phyloP scores from a whole-genome alignment of 2,113 vertebrate species.

The Proterorhinus semilunaris region DNA sequence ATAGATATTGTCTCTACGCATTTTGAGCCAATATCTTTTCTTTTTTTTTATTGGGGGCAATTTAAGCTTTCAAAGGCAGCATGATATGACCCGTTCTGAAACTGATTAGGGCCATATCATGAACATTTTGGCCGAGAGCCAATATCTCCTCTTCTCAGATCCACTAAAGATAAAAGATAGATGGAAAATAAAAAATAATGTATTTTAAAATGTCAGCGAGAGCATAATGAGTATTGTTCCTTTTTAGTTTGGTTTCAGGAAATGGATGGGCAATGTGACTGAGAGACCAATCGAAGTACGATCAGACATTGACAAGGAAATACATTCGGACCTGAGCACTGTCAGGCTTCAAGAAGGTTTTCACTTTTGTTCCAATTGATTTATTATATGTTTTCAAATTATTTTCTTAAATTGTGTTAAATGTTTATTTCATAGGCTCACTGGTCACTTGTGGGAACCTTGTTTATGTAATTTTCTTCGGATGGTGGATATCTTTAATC shows the following conservation, averaged over 20 bases:
- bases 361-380: neutral
- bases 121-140: too few relatives aligned
- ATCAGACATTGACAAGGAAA: slow-evolving; percentile 82
- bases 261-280: slow-evolving; percentile 88
- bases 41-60: too few relatives aligned
- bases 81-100: too few relatives aligned
- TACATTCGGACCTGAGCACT: slow-evolving; percentile 81
- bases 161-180: too few relatives aligned
- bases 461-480: slow-evolving; percentile 82
- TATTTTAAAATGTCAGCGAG: too few relatives aligned
- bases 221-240: neutral
- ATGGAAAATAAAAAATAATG: too few relatives aligned
- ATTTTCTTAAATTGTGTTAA: neutral
- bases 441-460: slow-evolving; percentile 77
- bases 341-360: slow-evolving; percentile 73
- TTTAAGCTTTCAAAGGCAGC: too few relatives aligned
- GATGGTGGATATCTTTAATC: slow-evolving; percentile 86
- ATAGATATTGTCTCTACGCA: too few relatives aligned
- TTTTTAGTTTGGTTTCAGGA: slow-evolving; percentile 87
- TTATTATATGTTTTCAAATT: neutral
- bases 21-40: too few relatives aligned
- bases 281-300: slow-evolving; percentile 81
- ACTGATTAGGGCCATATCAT: too few relatives aligned
- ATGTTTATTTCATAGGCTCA: slow-evolving; percentile 66
- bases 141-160: too few relatives aligned